A percentile compares a stretch with the other conserved stretches of the same genome.
These are phyloP conservation scores for Globicephala melas DNA, from an alignment of 2,113 vertebrate species.

Conservation along the genomic window DNA sequence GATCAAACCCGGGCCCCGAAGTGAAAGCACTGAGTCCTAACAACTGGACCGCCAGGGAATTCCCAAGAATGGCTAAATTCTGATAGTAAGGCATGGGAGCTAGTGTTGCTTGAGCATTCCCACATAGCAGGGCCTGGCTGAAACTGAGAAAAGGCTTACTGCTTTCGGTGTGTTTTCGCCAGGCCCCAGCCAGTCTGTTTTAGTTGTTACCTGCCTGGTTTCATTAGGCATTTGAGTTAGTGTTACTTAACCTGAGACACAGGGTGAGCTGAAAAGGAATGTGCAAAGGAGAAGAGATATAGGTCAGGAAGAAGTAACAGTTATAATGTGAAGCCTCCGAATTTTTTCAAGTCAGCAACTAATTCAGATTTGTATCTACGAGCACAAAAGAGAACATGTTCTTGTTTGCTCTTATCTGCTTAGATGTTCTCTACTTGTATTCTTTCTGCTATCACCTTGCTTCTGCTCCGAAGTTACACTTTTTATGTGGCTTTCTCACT, in stretches of 20 bases:
- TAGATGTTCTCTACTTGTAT: conserved; percentile 1
- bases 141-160: background rate
- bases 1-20: background rate
- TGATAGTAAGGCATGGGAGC: background rate
- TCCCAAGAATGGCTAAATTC: background rate
- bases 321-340: background rate
- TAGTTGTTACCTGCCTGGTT: background rate
- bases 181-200: background rate
- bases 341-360: background rate
- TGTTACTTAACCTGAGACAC: background rate
- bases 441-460: conserved; percentile 19
- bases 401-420: background rate
- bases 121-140: background rate
- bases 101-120: background rate
- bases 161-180: background rate
- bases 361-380: conserved; percentile 40
- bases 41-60: background rate
- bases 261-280: conserved; percentile 2
- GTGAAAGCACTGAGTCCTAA: background rate
- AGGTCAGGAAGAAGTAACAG: conserved; percentile 1
- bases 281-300: background rate
- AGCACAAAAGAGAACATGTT: conserved; percentile 11
- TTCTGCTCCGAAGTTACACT: conserved; percentile 4
- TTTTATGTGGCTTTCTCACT: conserved; percentile 19
- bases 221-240: background rate